Percentiles rank a stretch among this genome's conserved stretches.
Evolutionary conservation across 2,797 vertebrate genomes (phyloP).

Genomic region (Gadopsis bispinosus): DNA sequence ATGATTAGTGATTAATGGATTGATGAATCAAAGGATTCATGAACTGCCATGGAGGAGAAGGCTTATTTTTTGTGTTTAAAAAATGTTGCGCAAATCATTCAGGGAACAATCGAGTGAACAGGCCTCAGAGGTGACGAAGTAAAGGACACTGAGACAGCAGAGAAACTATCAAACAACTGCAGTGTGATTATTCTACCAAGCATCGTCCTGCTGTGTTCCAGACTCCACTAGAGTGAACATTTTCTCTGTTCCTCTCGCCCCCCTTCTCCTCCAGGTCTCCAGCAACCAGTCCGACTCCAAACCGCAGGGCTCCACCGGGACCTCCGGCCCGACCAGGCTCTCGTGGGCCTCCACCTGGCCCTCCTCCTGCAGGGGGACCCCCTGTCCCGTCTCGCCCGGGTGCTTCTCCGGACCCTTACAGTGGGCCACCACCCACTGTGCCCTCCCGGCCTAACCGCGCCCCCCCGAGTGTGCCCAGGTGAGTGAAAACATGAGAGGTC

Average conservation of each 20-base stretch:
- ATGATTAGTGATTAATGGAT: not conserved
- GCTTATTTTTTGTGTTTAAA: not conserved
- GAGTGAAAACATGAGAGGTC: constrained; percentile 73
- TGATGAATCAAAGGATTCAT: not conserved
- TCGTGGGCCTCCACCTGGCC: constrained; percentile 93
- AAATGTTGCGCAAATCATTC: not conserved
- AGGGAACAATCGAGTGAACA: not conserved
- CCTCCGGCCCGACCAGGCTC: constrained; percentile 92
- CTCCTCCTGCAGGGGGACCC: constrained; percentile 92
- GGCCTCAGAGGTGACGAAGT: not conserved
- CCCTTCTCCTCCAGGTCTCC: constrained; percentile 87
- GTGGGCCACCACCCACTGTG: constrained; percentile 95
- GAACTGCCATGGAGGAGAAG: not conserved
- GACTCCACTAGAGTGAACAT: too few species aligned
- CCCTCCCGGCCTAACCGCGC: constrained; percentile 97
- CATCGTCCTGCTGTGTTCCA: not conserved
- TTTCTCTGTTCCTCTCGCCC: not conserved
- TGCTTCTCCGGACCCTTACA: constrained; percentile 94
- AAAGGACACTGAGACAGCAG: not conserved
- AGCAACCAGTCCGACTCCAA: constrained; percentile 95
- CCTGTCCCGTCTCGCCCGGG: constrained; percentile 97
- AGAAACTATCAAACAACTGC: not conserved
- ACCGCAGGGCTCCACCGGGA: constrained; percentile 95
- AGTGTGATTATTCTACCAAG: not conserved
- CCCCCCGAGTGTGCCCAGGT: constrained; percentile 97